A percentile compares a stretch with the other conserved stretches of the same genome.
Evolutionary conservation across 2,113 vertebrate genomes (phyloP).

Genomic region (Lichenostomus cassidix): DNA sequence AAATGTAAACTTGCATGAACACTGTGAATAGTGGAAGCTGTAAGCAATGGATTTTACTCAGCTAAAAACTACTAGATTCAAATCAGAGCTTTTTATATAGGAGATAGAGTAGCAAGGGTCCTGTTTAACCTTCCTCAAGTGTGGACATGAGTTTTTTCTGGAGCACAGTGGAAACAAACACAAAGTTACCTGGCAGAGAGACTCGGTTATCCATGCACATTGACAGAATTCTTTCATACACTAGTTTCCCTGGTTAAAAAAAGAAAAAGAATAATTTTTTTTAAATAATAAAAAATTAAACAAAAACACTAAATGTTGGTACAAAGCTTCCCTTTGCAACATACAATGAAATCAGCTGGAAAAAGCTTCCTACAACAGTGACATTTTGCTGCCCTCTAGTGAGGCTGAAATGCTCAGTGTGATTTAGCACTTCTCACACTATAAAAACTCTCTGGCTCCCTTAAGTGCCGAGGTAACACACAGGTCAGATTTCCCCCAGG

Average conservation of each 20-base stretch:
- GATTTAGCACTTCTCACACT: not conserved
- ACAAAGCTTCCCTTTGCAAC: not conserved
- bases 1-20: not conserved
- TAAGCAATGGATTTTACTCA: not conserved
- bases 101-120: not conserved
- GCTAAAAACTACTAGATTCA: not conserved
- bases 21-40: not conserved
- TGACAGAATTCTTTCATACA: constrained; percentile 92
- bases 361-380: not conserved
- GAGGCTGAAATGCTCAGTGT: not conserved
- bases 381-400: constrained; percentile 63
- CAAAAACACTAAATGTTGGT: not conserved
- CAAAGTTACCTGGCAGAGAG: constrained; percentile 78
- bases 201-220: constrained; percentile 86
- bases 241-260: constrained; percentile 82
- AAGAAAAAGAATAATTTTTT: not conserved
- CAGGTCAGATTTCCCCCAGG: not conserved
- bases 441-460: not conserved
- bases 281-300: not conserved
- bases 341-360: rapidly evolving
- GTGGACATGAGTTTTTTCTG: not conserved
- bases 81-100: not conserved
- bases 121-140: not conserved
- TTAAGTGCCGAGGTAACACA: not conserved
- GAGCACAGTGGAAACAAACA: not conserved